These are phyloP conservation scores for Sinodicranocentrus sp. DNA, from an alignment of 2,888 invertebrate species.

Conservation along the genomic window DNA sequence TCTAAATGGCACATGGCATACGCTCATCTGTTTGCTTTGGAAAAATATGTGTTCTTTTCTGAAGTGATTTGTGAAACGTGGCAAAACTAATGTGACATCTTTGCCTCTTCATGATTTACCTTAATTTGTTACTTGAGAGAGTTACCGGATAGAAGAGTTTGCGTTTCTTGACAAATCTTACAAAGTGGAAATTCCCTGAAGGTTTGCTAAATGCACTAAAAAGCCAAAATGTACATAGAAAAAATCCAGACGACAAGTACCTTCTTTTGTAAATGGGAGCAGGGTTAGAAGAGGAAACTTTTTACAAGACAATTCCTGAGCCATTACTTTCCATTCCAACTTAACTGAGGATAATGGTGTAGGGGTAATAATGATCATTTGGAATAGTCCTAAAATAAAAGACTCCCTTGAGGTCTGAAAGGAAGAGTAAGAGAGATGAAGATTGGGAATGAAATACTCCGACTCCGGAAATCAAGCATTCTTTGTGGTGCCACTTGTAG, in stretches of 20 bases:
- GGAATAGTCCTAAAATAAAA: slow-evolving; percentile 68
- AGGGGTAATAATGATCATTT: slow-evolving; percentile 68
- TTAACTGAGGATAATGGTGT: slow-evolving; percentile 64
- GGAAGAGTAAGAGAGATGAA: slow-evolving; percentile 61
- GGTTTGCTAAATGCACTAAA: too few species aligned
- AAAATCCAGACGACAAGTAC: slow-evolving; percentile 46
- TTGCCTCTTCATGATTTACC: too few species aligned
- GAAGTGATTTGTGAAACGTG: too few species aligned
- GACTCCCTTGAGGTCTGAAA: slow-evolving; percentile 63
- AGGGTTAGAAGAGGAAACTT: slow-evolving; percentile 49
- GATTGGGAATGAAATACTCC: slow-evolving; percentile 67
- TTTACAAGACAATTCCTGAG: slow-evolving; percentile 61
- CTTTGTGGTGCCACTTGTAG: slow-evolving; percentile 45
- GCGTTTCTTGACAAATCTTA: too few species aligned
- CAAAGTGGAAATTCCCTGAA: too few species aligned
- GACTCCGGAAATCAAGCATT: slow-evolving; percentile 63
- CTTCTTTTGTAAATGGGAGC: slow-evolving; percentile 25
- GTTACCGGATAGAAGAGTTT: too few species aligned
- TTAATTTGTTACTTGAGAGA: too few species aligned
- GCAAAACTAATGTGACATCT: too few species aligned
- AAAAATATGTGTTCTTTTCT: too few species aligned
- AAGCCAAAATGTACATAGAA: too few species aligned
- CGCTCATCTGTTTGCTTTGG: too few species aligned
- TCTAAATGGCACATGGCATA: slow-evolving; percentile 6
- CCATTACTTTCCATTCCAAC: slow-evolving; percentile 63